Evolutionary conservation across 2,888 invertebrate species (phyloP), one percentile per base, ranked within the genome.

Genomic region (Geotrupes spiniger): DNA sequence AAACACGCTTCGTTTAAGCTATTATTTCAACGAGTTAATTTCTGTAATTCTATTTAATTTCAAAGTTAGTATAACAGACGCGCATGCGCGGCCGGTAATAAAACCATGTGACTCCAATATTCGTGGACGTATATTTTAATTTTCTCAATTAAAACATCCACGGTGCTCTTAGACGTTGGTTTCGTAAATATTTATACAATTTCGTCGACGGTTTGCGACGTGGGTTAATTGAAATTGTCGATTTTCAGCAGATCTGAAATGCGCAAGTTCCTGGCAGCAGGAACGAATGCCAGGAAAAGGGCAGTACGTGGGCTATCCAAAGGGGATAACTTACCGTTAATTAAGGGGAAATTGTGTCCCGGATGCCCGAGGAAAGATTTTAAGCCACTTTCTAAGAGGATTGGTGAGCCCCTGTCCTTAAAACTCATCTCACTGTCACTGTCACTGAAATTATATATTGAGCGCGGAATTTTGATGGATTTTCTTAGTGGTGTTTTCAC

Each of bases 291-390:
- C 4, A 21, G 21, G 6, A 21, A n/a, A n/a, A 21, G 6, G 21
- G 6, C 21, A 21, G 21, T 21, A 21, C 6, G 21, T 6, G 6
- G 21, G 21, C 6, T 6, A 21, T 21, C 9, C 33, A 14, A 26
- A 33, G 8, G 17, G 11, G 41, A 27, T 25, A 44, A 62, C 73
- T 85, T 82, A 80, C 86, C 86, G 79, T 85, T 85, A 72, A 86
- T 83, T 62, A 86, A 78, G 67, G 86, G 86, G 77, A 83, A 86
- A 76, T 85, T 85, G 75, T 85, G 85, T 78, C 85, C 86, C 74
- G 89, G 87, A 74, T 88, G 84, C 75, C 85, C 85, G 74, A 89
- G 85, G 77, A 89, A 85, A 69, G 88, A 88, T 82, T 89, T 89
- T 74, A 85, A 81, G 78, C 89, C 89, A 79, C 86, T 87, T 82